A percentile compares a stretch with the other conserved stretches of the same genome.
phyloP scores from a whole-genome alignment of 2,888 invertebrate species.

The Cephus spinipes region DNA sequence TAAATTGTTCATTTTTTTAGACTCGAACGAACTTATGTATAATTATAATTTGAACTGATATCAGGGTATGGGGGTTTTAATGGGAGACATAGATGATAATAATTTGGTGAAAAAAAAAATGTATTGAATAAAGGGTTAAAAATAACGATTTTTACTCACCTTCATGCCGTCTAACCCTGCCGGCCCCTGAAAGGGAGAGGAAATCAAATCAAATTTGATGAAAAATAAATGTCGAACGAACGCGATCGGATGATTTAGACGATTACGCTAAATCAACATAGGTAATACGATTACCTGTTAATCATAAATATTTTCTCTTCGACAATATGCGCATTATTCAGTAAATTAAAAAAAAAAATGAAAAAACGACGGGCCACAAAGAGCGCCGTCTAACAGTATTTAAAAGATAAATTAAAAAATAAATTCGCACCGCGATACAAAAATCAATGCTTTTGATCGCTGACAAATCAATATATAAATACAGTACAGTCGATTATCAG shows the following conservation, averaged over 20 bases:
- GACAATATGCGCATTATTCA: neutral
- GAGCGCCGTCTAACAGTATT: neutral
- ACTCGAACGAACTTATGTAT: neutral
- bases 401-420: neutral
- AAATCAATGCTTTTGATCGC: neutral
- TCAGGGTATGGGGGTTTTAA: neutral
- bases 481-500: neutral
- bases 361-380: neutral
- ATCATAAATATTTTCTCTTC: constrained; percentile 35
- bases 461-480: neutral
- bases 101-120: neutral
- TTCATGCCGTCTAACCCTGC: constrained; percentile 96
- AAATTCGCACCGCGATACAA: neutral
- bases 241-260: neutral
- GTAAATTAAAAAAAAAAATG: neutral
- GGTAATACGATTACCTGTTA: constrained; percentile 53
- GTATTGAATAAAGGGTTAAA: neutral
- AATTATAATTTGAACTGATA: neutral
- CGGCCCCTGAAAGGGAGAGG: constrained; percentile 83
- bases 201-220: constrained; percentile 67
- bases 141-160: constrained; percentile 72
- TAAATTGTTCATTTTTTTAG: no score
- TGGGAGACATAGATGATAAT: neutral
- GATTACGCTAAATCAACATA: neutral
- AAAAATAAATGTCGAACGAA: constrained; percentile 29